These are phyloP conservation scores for Gnathonemus longibarbis DNA, from an alignment of 2,113 vertebrate species.

Conservation along the genomic window DNA sequence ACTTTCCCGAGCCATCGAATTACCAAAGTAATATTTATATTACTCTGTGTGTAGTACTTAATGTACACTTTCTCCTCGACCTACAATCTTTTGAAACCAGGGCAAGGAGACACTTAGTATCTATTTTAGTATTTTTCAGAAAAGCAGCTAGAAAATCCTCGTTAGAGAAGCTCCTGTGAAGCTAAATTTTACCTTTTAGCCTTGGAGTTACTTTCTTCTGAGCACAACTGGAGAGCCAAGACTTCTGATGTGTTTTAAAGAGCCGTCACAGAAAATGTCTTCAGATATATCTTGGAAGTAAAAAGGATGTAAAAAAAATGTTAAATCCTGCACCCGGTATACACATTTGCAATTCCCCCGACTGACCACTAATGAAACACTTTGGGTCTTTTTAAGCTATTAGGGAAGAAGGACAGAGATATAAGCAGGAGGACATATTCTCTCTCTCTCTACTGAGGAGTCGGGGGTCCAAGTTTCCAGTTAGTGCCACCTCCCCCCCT, in stretches of 20 bases:
- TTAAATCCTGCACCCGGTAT: background rate
- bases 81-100: conserved; percentile 51
- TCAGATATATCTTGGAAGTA: background rate
- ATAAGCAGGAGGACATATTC: background rate
- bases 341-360: background rate
- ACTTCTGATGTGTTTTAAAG: background rate
- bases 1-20: conserved; percentile 47
- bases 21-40: conserved; percentile 52
- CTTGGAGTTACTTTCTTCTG: background rate
- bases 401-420: background rate
- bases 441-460: background rate
- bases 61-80: conserved; percentile 53
- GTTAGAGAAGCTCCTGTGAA: background rate
- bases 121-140: conserved; percentile 26
- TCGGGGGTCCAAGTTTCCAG: background rate
- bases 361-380: background rate
- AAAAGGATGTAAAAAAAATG: background rate
- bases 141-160: background rate
- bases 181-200: background rate
- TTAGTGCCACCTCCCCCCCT: background rate
- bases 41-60: conserved; percentile 47
- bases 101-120: conserved; percentile 48
- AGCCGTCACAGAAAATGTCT: background rate
- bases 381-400: background rate
- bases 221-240: background rate